phyloP scores from a whole-genome alignment of 2,888 invertebrate species.

The Mayetiola destructor region DNA sequence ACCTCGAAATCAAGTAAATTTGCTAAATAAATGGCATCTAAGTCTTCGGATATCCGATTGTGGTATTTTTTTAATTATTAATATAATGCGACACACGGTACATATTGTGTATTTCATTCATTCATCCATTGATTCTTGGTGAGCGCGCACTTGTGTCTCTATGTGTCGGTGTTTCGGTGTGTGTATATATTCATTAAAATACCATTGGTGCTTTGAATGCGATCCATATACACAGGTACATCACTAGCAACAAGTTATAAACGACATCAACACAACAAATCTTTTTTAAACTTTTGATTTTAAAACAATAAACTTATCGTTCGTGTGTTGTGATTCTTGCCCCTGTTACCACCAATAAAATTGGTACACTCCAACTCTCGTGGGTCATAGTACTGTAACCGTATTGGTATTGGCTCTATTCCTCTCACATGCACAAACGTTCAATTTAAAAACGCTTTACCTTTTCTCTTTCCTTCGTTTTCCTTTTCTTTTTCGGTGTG shows the following conservation, averaged over 20 bases:
- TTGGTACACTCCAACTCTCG: too few species aligned
- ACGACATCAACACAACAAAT: not conserved
- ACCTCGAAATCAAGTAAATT: too few species aligned
- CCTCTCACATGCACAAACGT: too few species aligned
- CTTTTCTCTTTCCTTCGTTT: not conserved
- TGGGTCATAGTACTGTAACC: not conserved
- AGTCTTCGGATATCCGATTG: too few species aligned
- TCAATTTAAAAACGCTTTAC: too few species aligned
- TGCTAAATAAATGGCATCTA: too few species aligned
- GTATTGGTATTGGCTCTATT: too few species aligned
- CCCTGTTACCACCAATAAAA: not conserved
- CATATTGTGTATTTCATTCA: too few species aligned
- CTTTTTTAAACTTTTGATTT: conserved; percentile 4
- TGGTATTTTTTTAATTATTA: too few species aligned
- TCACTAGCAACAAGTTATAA: too few species aligned
- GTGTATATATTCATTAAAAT: not conserved
- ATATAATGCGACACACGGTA: too few species aligned
- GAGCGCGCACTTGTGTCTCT: not conserved
- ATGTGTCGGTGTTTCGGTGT: not conserved
- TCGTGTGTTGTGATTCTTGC: not conserved
- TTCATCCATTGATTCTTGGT: too few species aligned
- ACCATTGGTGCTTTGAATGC: not conserved
- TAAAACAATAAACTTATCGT: not conserved
- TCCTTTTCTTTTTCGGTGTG: not conserved
- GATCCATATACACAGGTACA: conserved; percentile 1